phyloP scores from a whole-genome alignment of 2,888 invertebrate species.

The Agrenia bidenticulata region DNA sequence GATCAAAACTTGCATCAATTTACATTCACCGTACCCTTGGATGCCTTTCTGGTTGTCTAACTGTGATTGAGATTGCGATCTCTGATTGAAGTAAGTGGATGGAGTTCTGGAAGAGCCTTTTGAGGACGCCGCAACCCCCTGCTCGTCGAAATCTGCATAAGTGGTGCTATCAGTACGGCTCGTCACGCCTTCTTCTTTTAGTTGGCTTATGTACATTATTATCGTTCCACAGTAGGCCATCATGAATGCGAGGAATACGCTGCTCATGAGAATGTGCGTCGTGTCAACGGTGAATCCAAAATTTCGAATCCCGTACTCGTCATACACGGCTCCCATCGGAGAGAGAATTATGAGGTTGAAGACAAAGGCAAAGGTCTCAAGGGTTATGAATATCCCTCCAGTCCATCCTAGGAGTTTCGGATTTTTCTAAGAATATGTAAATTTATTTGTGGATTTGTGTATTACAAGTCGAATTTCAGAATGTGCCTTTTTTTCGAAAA shows the following conservation, averaged over 20 bases:
- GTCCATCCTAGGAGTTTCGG: slow-evolving; percentile 43
- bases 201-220: slow-evolving; percentile 38
- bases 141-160: slow-evolving; percentile 33
- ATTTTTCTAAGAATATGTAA: slow-evolving; percentile 28
- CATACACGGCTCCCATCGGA: slow-evolving; percentile 36
- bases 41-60: slow-evolving; percentile 8
- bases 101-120: slow-evolving; percentile 29
- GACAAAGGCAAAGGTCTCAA: slow-evolving; percentile 43
- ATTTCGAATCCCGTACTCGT: slow-evolving; percentile 43
- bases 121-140: slow-evolving; percentile 24
- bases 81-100: slow-evolving; percentile 24
- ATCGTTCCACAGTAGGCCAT: slow-evolving; percentile 39
- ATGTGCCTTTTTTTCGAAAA: not conserved
- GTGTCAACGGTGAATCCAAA: slow-evolving; percentile 42
- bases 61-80: not conserved
- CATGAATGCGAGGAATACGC: slow-evolving; percentile 37
- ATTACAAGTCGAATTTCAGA: not conserved
- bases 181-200: slow-evolving; percentile 28
- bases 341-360: slow-evolving; percentile 40
- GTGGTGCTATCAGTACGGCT: slow-evolving; percentile 23
- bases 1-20: not conserved
- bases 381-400: slow-evolving; percentile 36
- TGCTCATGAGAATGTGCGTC: slow-evolving; percentile 36
- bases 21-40: not conserved
- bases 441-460: not conserved